A percentile compares a stretch with the other conserved stretches of the same genome.
phyloP scores from a whole-genome alignment of 2,113 vertebrate species.

The Burhinus oedicnemus region DNA sequence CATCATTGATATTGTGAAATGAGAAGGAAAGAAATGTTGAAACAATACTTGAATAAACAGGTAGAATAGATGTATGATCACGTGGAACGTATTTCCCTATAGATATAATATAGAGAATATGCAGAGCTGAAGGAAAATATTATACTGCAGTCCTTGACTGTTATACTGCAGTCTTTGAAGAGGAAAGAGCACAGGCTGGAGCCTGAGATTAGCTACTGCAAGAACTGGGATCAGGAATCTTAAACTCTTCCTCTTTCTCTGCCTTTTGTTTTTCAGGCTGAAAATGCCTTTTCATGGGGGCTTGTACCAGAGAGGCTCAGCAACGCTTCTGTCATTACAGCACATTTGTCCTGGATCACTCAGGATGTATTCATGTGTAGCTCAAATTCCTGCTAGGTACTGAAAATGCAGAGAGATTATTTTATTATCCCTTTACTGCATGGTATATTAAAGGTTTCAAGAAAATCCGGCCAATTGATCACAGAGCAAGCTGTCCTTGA shows the following conservation, averaged over 20 bases:
- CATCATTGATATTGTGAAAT: not conserved
- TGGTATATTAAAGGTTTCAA: slow-evolving; percentile 21
- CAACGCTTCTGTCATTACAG: not conserved
- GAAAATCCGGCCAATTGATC: slow-evolving; percentile 43
- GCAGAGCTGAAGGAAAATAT: not conserved
- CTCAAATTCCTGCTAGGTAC: not conserved
- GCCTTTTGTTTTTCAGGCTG: slow-evolving; percentile 2
- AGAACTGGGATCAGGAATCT: not conserved
- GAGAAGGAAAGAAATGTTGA: not conserved
- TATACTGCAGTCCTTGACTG: not conserved
- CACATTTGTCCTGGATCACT: slow-evolving; percentile 36
- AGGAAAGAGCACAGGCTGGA: not conserved
- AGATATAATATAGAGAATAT: not conserved
- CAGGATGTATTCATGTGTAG: not conserved
- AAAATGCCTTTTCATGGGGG: not conserved
- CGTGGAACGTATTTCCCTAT: not conserved
- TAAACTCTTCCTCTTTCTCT: not conserved
- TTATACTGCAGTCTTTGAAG: not conserved
- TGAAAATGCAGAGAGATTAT: slow-evolving; percentile 26
- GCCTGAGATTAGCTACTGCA: not conserved
- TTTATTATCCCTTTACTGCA: slow-evolving; percentile 45
- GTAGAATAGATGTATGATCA: not conserved
- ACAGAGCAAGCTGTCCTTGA: slow-evolving; percentile 22
- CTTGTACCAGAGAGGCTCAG: not conserved
- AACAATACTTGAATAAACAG: not conserved